A percentile compares a stretch with the other conserved stretches of the same genome.
phyloP scores from a whole-genome alignment of 2,113 vertebrate genomes.

The Puma concolor region DNA sequence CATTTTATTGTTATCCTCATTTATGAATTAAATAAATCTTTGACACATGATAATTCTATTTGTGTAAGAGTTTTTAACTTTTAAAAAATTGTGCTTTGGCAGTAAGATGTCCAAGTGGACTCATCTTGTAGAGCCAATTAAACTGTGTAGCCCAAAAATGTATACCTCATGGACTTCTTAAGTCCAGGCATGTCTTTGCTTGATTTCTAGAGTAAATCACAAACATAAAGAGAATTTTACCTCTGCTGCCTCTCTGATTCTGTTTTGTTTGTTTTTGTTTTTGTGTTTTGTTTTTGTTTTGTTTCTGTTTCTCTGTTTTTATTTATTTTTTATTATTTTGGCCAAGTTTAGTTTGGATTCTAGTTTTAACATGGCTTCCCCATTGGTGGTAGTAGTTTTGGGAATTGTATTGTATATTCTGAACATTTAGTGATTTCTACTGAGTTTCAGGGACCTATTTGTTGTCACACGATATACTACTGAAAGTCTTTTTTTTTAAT shows the following conservation, averaged over 20 bases:
- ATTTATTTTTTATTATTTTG: not conserved
- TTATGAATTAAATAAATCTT: constrained; percentile 28
- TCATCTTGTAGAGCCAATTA: not conserved
- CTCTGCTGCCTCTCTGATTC: not conserved
- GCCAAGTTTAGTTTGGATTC: not conserved
- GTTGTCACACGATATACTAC: not conserved
- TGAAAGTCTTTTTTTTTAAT: not conserved
- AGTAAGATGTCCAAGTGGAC: not conserved
- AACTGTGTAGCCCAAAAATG: not conserved
- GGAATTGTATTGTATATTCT: not conserved
- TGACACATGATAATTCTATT: not conserved
- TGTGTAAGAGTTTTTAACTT: not conserved
- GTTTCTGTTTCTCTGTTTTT: not conserved
- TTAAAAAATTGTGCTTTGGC: not conserved
- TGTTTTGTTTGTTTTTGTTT: not conserved
- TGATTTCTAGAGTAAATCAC: not conserved
- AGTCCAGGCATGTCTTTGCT: not conserved
- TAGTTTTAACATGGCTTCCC: not conserved
- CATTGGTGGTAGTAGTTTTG: not conserved
- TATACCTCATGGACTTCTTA: not conserved
- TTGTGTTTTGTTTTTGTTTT: not conserved
- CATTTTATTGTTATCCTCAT: not conserved
- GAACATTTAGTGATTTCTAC: not conserved
- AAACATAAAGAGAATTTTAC: not conserved
- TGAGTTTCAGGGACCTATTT: not conserved